Evolutionary conservation across 2,113 vertebrate species (phyloP).

Genomic region (Uria aalge): DNA sequence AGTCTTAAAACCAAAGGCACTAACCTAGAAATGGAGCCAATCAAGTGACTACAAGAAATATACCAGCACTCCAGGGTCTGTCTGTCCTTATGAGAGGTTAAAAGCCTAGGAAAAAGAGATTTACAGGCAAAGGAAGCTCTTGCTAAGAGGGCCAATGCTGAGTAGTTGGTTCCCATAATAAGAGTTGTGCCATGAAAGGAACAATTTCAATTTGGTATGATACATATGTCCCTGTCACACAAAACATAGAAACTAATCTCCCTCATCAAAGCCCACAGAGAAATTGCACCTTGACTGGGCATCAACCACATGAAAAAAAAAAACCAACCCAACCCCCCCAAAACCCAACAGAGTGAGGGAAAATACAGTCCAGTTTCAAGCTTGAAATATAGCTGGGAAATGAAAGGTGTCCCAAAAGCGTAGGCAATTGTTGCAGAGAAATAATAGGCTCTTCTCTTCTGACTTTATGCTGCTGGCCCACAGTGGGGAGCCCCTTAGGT

Average conservation of each 20-base stretch:
- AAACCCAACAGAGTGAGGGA: neutral
- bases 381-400: neutral
- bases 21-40: neutral
- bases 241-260: neutral
- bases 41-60: neutral
- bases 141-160: neutral
- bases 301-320: neutral
- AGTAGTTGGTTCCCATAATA: neutral
- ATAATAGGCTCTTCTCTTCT: accelerated
- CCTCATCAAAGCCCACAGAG: neutral
- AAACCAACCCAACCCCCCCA: accelerated
- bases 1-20: neutral
- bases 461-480: neutral
- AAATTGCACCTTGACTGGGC: neutral
- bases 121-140: neutral
- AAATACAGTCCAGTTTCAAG: neutral
- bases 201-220: neutral
- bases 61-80: neutral
- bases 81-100: neutral
- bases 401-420: neutral
- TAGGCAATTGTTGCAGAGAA: neutral
- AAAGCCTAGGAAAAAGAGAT: neutral
- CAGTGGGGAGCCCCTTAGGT: neutral
- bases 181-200: neutral
- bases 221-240: neutral